A percentile compares a stretch with the other conserved stretches of the same genome.
These are phyloP conservation scores for Epizoanthus stellaris DNA, from an alignment of 92 coral and sea anemone species.

Conservation along the genomic window DNA sequence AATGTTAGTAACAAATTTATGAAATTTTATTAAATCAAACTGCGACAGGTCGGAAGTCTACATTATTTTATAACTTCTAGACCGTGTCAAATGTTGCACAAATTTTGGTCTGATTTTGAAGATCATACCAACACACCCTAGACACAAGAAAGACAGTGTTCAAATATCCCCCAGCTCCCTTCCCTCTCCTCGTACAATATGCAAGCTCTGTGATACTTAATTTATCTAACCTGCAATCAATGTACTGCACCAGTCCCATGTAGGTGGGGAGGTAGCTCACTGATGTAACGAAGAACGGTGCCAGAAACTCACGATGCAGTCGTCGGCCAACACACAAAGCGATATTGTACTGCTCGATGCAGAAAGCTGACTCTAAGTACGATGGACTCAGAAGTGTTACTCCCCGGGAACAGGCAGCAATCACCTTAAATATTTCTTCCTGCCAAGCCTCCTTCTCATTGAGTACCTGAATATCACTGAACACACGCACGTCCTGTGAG, in stretches of 20 bases:
- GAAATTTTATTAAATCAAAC: no score
- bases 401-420: conserved; percentile 81
- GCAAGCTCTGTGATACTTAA: no score
- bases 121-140: no score
- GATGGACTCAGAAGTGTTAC: conserved; percentile 81
- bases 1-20: no score
- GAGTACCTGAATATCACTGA: conserved; percentile 74
- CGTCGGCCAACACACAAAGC: conserved; percentile 82
- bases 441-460: conserved; percentile 89
- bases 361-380: conserved; percentile 72
- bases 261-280: conserved; percentile 80
- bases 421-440: conserved; percentile 74
- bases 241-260: conserved; percentile 87
- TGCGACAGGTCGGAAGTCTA: no score
- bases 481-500: conserved; percentile 52
- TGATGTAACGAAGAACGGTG: conserved; percentile 75
- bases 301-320: conserved; percentile 68
- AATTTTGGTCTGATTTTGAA: no score
- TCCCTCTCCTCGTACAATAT: no score
- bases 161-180: no score
- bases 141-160: no score
- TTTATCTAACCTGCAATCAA: conserved; percentile 80
- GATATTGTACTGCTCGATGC: conserved; percentile 91
- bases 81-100: no score
- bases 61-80: no score